phyloP scores from a whole-genome alignment of 2,888 invertebrate genomes.

The Aricia artaxerxes region DNA sequence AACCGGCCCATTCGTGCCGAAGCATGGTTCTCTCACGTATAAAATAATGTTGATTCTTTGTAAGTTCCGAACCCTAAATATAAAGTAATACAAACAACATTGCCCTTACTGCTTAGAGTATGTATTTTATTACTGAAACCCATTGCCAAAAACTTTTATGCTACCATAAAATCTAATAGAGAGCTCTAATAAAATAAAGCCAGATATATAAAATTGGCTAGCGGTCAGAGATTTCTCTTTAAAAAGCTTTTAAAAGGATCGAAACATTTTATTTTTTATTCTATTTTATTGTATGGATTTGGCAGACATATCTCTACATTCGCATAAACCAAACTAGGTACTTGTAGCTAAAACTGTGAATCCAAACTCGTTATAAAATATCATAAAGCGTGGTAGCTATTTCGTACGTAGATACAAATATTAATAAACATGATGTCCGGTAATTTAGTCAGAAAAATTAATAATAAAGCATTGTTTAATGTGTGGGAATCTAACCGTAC shows the following conservation, averaged over 20 bases:
- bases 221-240: constrained; percentile 8
- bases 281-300: background rate
- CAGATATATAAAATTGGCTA: constrained; percentile 7
- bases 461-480: background rate
- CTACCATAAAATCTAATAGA: constrained; percentile 25
- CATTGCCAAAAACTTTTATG: constrained; percentile 27
- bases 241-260: background rate
- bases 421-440: background rate
- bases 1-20: too few relatives aligned
- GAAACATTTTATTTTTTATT: background rate
- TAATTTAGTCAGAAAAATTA: background rate
- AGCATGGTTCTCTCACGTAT: too few relatives aligned
- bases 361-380: background rate
- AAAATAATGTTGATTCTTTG: background rate
- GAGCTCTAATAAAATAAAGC: constrained; percentile 12
- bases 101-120: background rate
- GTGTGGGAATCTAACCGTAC: background rate
- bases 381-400: background rate
- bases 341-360: background rate
- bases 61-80: background rate
- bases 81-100: background rate
- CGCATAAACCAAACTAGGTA: background rate
- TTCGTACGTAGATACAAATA: background rate
- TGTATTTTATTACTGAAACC: constrained; percentile 7
- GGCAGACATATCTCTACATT: background rate